phyloP scores from a whole-genome alignment of 2,888 invertebrate species.

The Schizaphis graminum region DNA sequence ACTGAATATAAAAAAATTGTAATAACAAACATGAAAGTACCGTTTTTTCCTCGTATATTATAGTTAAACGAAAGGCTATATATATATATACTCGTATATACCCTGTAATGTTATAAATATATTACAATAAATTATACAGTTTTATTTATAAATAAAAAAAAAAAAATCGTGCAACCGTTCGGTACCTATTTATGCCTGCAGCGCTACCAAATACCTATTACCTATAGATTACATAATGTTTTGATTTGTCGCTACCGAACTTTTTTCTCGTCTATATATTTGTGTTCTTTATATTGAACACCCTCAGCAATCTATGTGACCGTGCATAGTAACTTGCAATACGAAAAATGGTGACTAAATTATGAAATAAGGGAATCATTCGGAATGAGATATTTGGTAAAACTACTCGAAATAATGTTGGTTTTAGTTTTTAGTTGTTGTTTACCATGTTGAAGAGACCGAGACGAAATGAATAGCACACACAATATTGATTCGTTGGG shows the following conservation, averaged over 20 bases:
- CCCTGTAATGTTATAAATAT: not conserved
- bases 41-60: not conserved
- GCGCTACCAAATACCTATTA: not conserved
- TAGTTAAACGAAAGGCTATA: not conserved
- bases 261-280: not conserved
- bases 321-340: not conserved
- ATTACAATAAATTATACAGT: not conserved
- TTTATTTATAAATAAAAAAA: not conserved
- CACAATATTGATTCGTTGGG: not conserved
- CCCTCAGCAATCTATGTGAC: not conserved
- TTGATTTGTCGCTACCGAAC: not conserved
- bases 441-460: not conserved
- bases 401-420: not conserved
- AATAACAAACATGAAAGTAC: slow-evolving; percentile 27
- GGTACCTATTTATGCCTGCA: not conserved
- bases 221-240: not conserved
- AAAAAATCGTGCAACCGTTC: not conserved
- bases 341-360: not conserved
- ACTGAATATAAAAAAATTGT: slow-evolving; percentile 11
- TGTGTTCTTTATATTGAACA: not conserved
- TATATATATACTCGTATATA: not conserved
- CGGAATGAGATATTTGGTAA: not conserved
- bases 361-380: not conserved
- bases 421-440: not conserved
- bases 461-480: not conserved